phyloP scores from a whole-genome alignment of 2,888 invertebrate species.

The Tipula lateralis region DNA sequence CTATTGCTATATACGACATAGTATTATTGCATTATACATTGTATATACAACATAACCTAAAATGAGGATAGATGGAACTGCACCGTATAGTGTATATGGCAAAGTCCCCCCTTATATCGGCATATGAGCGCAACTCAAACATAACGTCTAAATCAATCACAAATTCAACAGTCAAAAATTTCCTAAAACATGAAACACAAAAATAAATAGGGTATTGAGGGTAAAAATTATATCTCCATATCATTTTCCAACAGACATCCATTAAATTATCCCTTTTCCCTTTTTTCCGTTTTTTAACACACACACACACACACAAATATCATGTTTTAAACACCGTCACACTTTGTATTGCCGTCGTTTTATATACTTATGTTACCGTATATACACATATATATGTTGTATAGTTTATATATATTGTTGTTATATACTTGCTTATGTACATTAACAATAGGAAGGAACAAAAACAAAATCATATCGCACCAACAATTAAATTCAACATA shows the following conservation, averaged over 20 bases:
- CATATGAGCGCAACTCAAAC: not conserved
- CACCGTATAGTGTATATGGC: no score
- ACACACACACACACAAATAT: not conserved
- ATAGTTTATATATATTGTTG: not conserved
- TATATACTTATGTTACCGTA: not conserved
- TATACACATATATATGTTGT: not conserved
- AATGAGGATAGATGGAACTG: not conserved
- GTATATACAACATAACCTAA: not conserved
- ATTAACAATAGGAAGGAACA: not conserved
- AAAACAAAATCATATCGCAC: conserved; percentile 7
- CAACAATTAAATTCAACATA: conserved; percentile 12
- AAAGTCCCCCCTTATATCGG: no score
- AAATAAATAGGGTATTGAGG: not conserved
- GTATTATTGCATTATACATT: not conserved
- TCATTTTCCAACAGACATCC: conserved; percentile 3
- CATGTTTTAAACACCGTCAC: not conserved
- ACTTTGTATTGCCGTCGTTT: not conserved
- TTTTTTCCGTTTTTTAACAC: not conserved
- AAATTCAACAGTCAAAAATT: not conserved
- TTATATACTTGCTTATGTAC: not conserved
- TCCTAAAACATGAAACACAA: not conserved
- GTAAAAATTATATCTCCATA: conserved; percentile 1
- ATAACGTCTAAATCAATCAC: not conserved
- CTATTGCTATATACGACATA: not conserved
- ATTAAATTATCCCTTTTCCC: not conserved